phyloP scores from a whole-genome alignment of 2,113 vertebrate species.

The Raja brachyura region DNA sequence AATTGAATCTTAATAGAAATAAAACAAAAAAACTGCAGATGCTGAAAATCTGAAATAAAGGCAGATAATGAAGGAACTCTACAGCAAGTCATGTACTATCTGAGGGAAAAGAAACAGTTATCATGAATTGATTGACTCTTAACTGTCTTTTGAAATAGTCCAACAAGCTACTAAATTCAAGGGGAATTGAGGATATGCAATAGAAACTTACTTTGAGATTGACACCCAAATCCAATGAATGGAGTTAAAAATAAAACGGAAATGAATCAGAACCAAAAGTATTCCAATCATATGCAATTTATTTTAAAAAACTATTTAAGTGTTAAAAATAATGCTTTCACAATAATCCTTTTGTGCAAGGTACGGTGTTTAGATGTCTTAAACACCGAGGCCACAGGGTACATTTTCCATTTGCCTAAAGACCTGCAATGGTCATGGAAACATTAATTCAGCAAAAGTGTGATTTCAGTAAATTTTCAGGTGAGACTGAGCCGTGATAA shows the following conservation, averaged over 20 bases:
- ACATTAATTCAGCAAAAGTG: not conserved
- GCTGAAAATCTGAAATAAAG: no score
- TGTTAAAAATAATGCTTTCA: not conserved
- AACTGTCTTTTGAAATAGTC: no score
- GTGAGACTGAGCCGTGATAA: not conserved
- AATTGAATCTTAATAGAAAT: no score
- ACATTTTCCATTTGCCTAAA: not conserved
- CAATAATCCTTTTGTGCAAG: not conserved
- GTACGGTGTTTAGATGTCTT: not conserved
- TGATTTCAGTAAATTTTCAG: not conserved
- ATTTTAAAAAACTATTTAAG: not conserved
- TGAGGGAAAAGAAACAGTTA: no score
- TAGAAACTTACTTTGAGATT: no score
- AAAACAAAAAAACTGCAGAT: no score
- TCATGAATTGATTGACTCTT: no score
- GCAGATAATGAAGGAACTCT: no score
- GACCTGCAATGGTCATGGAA: not conserved
- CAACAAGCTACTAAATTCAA: no score
- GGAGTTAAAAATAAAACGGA: not conserved
- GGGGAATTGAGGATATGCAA: no score
- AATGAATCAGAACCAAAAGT: not conserved
- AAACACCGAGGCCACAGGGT: not conserved
- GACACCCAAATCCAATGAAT: no score
- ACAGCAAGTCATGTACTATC: no score
- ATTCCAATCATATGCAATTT: not conserved